Conservation (phyloP, 2,797 vertebrate species). For the Acridotheres tristis region DNA sequence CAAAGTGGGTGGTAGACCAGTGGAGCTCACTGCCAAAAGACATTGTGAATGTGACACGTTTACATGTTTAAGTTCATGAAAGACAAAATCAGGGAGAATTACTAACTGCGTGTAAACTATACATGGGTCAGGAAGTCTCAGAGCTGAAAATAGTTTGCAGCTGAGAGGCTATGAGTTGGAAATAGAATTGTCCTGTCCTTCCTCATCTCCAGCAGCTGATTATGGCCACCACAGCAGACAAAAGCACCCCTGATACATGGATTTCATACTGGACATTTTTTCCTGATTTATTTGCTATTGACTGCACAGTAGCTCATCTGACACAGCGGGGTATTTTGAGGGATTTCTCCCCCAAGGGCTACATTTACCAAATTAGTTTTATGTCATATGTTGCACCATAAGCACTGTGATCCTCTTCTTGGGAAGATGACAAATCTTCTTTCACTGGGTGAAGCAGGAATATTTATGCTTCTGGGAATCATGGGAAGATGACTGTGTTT, state of each 20-base stretch:
- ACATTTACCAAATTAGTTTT: not conserved
- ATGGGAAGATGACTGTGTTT: not conserved
- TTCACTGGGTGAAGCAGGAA: not conserved
- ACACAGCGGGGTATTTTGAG: not conserved
- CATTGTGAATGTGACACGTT: not conserved
- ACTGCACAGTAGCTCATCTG: not conserved
- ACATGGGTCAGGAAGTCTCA: constrained; percentile 13
- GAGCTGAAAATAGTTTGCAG: constrained; percentile 15
- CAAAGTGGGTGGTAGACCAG: constrained; percentile 33
- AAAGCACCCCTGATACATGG: not conserved
- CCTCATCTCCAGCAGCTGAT: not conserved
- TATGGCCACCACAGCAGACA: not conserved
- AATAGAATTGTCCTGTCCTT: constrained; percentile 1
- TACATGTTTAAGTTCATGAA: constrained; percentile 29
- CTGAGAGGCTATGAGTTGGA: not conserved
- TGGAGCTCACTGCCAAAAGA: not conserved
- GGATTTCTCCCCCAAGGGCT: not conserved
- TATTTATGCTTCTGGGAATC: not conserved
- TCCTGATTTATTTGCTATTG: not conserved
- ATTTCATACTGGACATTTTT: not conserved
- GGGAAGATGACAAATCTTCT: constrained; percentile 9
- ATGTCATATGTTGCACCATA: not conserved
- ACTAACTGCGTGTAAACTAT: not conserved
- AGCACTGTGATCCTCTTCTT: not conserved
- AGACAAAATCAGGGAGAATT: constrained; percentile 37